A percentile compares a stretch with the other conserved stretches of the same genome.
These are phyloP conservation scores for Ceratina calcarata DNA, from an alignment of 1,140 invertebrate genomes.

Conservation along the genomic window DNA sequence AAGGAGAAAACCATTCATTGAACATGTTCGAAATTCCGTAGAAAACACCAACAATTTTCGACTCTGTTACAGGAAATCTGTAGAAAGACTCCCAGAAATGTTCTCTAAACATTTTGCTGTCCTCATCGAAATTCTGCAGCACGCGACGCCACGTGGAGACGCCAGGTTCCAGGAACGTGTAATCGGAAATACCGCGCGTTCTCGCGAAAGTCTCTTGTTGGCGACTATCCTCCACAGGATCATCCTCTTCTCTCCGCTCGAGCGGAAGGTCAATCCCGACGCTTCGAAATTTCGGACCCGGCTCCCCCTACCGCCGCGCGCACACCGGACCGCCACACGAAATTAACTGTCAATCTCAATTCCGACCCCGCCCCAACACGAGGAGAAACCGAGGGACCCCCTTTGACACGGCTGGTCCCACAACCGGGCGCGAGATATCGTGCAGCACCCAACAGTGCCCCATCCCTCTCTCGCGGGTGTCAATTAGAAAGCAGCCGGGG, in stretches of 20 bases:
- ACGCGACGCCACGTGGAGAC: background rate
- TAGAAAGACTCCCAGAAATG: too few species aligned
- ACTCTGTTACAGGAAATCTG: too few species aligned
- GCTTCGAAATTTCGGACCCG: conserved; percentile 74
- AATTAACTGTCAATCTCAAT: conserved; percentile 82
- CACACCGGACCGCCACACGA: conserved; percentile 68
- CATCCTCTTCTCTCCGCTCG: conserved; percentile 61
- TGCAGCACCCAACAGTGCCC: conserved; percentile 12
- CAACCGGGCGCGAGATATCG: conserved; percentile 30
- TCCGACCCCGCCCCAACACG: conserved; percentile 62
- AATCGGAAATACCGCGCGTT: conserved; percentile 46
- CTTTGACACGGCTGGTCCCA: conserved; percentile 42
- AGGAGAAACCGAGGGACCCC: conserved; percentile 19
- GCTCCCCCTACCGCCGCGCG: conserved; percentile 12
- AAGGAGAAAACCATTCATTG: too few species aligned
- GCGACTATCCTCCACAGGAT: conserved; percentile 5
- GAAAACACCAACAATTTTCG: too few species aligned
- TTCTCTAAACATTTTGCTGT: too few species aligned
- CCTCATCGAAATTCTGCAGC: background rate
- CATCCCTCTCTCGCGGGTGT: conserved; percentile 52
- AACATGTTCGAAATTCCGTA: too few species aligned
- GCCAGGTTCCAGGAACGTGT: background rate
- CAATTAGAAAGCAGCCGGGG: conserved; percentile 62
- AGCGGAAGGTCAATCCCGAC: conserved; percentile 77
- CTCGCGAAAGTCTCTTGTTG: background rate